Evolutionary conservation across 64 coral and sea anemone genomes (phyloP).

Genomic region (Orbicella faveolata): DNA sequence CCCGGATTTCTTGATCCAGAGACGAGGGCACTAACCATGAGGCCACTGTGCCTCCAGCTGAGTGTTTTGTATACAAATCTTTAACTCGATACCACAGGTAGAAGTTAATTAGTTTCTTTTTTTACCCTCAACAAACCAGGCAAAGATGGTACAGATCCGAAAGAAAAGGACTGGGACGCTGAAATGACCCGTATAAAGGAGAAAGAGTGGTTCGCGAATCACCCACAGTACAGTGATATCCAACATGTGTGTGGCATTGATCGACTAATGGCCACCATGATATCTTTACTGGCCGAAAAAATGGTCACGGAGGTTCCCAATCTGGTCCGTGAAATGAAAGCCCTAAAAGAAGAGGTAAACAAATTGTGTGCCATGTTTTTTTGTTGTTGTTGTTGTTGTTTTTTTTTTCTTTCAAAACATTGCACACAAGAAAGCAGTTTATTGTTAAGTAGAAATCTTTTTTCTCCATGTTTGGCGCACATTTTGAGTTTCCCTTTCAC

Average conservation of each 20-base stretch:
- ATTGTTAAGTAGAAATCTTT: too few relatives aligned
- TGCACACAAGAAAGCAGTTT: too few relatives aligned
- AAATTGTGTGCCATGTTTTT: too few relatives aligned
- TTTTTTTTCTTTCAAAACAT: too few relatives aligned
- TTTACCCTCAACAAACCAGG: constrained; percentile 21
- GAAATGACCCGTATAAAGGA: constrained; percentile 57
- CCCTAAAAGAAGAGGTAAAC: constrained; percentile 38
- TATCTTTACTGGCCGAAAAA: constrained; percentile 65
- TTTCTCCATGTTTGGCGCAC: too few relatives aligned
- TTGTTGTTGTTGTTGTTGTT: too few relatives aligned
- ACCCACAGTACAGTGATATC: constrained; percentile 64
- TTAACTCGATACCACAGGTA: not conserved
- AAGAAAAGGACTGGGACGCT: constrained; percentile 79
- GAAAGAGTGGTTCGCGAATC: constrained; percentile 55
- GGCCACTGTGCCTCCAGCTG: too few relatives aligned
- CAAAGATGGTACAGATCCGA: constrained; percentile 76
- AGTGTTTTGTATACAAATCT: too few relatives aligned
- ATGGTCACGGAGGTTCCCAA: constrained; percentile 73
- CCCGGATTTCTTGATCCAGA: too few relatives aligned
- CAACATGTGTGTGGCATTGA: constrained; percentile 69
- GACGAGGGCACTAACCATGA: too few relatives aligned
- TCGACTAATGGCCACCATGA: constrained; percentile 79
- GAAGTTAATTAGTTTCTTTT: not conserved
- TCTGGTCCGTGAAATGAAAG: constrained; percentile 64
- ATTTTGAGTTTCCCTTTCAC: too few relatives aligned